Percentiles rank a stretch among this genome's conserved stretches.
Evolutionary conservation across 2,888 invertebrate species (phyloP).

Genomic region (Philereme vetulata): DNA sequence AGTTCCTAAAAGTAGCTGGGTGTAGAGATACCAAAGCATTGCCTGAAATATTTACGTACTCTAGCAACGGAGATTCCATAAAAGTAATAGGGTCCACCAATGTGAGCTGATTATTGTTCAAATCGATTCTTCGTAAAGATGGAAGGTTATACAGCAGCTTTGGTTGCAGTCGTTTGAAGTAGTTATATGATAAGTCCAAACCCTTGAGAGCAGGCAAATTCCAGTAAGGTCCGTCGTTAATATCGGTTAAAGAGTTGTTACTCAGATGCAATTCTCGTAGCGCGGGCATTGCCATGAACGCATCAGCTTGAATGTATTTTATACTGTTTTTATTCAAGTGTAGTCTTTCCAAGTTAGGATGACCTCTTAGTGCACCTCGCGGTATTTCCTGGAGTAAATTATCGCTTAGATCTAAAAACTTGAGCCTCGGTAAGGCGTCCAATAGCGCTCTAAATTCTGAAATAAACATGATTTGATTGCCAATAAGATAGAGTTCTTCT

Average conservation of each 20-base stretch:
- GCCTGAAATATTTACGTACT: slow-evolving; percentile 91
- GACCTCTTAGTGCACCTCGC: slow-evolving; percentile 90
- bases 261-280: slow-evolving; percentile 91
- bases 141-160: slow-evolving; percentile 89
- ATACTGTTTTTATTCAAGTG: slow-evolving; percentile 92
- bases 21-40: slow-evolving; percentile 89
- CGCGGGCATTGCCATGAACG: slow-evolving; percentile 92
- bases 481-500: slow-evolving; percentile 90
- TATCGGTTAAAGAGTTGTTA: slow-evolving; percentile 91
- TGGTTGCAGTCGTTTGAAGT: slow-evolving; percentile 88
- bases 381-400: slow-evolving; percentile 91
- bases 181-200: slow-evolving; percentile 90
- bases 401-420: slow-evolving; percentile 90
- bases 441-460: slow-evolving; percentile 89
- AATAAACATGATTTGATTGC: slow-evolving; percentile 90
- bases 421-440: slow-evolving; percentile 90
- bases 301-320: slow-evolving; percentile 89
- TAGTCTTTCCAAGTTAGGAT: slow-evolving; percentile 90
- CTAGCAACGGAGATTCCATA: slow-evolving; percentile 87
- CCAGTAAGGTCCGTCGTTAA: slow-evolving; percentile 91
- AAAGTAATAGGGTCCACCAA: slow-evolving; percentile 90
- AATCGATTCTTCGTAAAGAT: slow-evolving; percentile 89
- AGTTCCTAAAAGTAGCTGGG: slow-evolving; percentile 89
- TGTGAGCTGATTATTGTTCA: slow-evolving; percentile 89
- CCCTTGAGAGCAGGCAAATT: slow-evolving; percentile 93